A percentile compares a stretch with the other conserved stretches of the same genome.
These are phyloP conservation scores for Tribolium castaneum DNA, from an alignment of 1,140 invertebrate genomes.

Conservation along the genomic window DNA sequence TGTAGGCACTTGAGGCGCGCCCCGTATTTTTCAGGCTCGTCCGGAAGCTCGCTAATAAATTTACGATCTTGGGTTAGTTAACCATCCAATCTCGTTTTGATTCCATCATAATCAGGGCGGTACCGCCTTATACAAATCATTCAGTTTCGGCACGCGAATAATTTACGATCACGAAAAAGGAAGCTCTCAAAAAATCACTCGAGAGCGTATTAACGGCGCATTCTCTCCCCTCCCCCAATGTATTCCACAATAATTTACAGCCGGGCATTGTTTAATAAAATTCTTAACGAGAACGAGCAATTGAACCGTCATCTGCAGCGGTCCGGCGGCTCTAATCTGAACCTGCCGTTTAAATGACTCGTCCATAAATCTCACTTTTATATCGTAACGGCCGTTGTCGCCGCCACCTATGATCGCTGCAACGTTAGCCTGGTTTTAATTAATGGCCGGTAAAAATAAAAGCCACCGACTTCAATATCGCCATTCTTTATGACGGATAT, in stretches of 20 bases:
- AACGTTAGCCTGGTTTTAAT: conserved; percentile 49
- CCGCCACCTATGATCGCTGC: conserved; percentile 53
- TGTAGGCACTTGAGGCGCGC: not conserved
- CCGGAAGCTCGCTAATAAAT: not conserved
- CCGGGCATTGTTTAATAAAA: conserved; percentile 37
- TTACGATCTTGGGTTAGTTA: conserved; percentile 14
- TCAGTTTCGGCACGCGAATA: conserved; percentile 8
- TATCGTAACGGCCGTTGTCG: conserved; percentile 52
- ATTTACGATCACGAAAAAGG: conserved; percentile 12
- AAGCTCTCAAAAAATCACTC: not conserved
- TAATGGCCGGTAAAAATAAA: conserved; percentile 53
- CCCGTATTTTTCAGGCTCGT: not conserved
- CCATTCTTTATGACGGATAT: conserved; percentile 41
- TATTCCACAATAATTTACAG: conserved; percentile 33
- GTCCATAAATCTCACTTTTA: conserved; percentile 55
- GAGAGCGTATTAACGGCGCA: not conserved
- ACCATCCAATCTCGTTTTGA: conserved; percentile 7
- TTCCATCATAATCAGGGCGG: conserved; percentile 28
- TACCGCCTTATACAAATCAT: conserved; percentile 20
- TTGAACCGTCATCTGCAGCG: conserved; percentile 39
- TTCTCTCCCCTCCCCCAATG: not conserved
- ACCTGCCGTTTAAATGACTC: conserved; percentile 44
- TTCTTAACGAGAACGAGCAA: conserved; percentile 34
- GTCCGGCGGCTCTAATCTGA: conserved; percentile 36
- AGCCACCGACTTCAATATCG: conserved; percentile 48